Conservation (phyloP, 2,888 invertebrate species). For the Listrodromus nycthemerus region DNA sequence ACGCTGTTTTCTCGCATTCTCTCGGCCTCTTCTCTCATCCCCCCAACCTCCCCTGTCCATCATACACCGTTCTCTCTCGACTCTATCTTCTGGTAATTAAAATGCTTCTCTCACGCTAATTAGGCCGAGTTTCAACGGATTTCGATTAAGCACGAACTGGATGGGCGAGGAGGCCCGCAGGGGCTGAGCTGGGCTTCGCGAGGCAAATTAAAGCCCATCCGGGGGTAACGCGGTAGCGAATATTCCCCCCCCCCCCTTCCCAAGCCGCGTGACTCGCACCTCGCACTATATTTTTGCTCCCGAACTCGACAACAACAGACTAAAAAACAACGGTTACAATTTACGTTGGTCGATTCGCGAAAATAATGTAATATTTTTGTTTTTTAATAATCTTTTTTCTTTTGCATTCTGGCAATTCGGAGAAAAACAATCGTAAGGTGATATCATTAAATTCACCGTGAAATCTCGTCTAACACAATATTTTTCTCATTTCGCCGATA, state of each 20-base stretch:
- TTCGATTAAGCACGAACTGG: slow-evolving; percentile 64
- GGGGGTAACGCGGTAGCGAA: slow-evolving; percentile 28
- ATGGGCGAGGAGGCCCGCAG: slow-evolving; percentile 30
- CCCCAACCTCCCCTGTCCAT: neutral
- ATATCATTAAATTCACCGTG: no score
- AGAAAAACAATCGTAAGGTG: no score
- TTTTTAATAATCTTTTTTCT: neutral
- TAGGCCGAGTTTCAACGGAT: slow-evolving; percentile 69
- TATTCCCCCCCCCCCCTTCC: slow-evolving; percentile 11
- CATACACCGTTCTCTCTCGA: neutral
- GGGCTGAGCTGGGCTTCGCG: slow-evolving; percentile 18
- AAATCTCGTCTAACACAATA: no score
- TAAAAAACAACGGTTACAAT: neutral
- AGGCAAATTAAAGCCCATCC: slow-evolving; percentile 53
- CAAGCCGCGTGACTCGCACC: neutral
- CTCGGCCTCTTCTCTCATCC: neutral
- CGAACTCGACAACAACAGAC: neutral
- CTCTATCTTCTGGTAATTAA: slow-evolving; percentile 54
- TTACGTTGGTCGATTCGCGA: neutral
- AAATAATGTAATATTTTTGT: neutral
- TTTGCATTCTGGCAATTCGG: no score
- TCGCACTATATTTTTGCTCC: neutral
- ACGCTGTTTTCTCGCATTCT: slow-evolving; percentile 15
- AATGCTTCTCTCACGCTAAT: slow-evolving; percentile 65
- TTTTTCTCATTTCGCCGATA: no score